Base-by-base conservation (phyloP, 2,888 invertebrate species). In the Drosophila eohydei region DNA sequence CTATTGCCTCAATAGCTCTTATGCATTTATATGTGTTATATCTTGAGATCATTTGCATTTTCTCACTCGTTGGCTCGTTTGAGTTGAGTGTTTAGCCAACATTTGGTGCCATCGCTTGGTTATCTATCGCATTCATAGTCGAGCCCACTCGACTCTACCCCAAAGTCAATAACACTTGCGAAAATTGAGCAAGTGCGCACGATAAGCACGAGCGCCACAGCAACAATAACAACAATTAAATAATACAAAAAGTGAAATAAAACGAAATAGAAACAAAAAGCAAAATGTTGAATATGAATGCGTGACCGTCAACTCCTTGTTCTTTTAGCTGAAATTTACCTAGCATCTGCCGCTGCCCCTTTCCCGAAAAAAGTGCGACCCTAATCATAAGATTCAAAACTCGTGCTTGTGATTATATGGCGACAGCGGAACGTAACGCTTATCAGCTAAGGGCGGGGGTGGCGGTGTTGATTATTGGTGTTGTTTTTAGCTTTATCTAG, bases 351-450 rank as follows among this genome's bases (percentile, higher is more conserved):
- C 4, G 46, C 43, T 43, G 0, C 38, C 32, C 34, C 41, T 26
- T 9, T n/a, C 51, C 58, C 43, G 16, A 16, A 2, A 58, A 64
- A 41, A 52, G 52, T 71, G 61, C 64, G 55, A 59, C 65, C 55
- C 84, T 88, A 81, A 88, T 89, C 87, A 88, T 76, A 63, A 88
- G 87, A 88, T 87, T 79, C 81, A 65, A 75, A 78, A 80, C 88
- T 57, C 88, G 86, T 89, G 85, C 85, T 82, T 57, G 63, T 85
- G 74, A 67, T 77, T 70, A 65, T 74, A 55, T 71, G 63, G 78
- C 67, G 76, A 65, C 64, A 78, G 59, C 46, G 60, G 51, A 74
- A 74, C 79, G 65, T n/a, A 56, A 50, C 46, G 76, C 80, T 80
- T 78, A 78, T 78, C 77, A 80, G 58, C 36, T 16, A 48, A 43